Percentiles rank a stretch among this genome's conserved stretches.
These are phyloP conservation scores for Chrysodeixis includens DNA, from an alignment of 2,888 invertebrate genomes.

Conservation along the genomic window DNA sequence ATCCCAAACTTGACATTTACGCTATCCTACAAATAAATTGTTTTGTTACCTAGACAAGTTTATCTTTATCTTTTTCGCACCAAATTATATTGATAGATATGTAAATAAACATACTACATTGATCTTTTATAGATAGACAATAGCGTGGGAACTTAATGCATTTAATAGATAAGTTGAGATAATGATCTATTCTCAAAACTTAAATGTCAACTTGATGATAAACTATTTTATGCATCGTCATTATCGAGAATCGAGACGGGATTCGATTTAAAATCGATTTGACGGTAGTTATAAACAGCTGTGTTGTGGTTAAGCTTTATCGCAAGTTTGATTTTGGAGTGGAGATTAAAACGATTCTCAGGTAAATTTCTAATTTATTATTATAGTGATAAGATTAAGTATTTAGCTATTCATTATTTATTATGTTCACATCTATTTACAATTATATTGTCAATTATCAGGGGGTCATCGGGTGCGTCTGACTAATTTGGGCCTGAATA, in stretches of 20 bases:
- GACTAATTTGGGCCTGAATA: neutral
- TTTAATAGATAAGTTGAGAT: neutral
- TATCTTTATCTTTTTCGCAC: neutral
- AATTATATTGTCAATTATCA: neutral
- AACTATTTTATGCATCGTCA: too few species aligned
- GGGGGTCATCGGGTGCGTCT: neutral
- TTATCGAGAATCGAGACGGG: neutral
- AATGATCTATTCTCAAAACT: neutral
- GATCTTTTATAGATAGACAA: neutral
- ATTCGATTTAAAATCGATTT: neutral
- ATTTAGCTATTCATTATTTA: too few species aligned
- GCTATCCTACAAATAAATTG: neutral
- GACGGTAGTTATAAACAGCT: neutral
- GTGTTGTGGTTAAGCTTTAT: neutral
- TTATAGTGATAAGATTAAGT: too few species aligned
- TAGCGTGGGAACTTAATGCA: conserved; percentile 4
- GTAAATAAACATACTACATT: conserved; percentile 2
- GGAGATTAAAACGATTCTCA: neutral
- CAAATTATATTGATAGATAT: neutral
- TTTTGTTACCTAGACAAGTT: neutral
- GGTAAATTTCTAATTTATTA: too few species aligned
- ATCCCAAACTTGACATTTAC: conserved; percentile 1
- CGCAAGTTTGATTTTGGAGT: neutral
- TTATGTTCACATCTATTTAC: too few species aligned
- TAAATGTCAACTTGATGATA: neutral